These are phyloP conservation scores for Lutjanus erythropterus DNA, from an alignment of 2,113 vertebrate genomes.

Conservation along the genomic window DNA sequence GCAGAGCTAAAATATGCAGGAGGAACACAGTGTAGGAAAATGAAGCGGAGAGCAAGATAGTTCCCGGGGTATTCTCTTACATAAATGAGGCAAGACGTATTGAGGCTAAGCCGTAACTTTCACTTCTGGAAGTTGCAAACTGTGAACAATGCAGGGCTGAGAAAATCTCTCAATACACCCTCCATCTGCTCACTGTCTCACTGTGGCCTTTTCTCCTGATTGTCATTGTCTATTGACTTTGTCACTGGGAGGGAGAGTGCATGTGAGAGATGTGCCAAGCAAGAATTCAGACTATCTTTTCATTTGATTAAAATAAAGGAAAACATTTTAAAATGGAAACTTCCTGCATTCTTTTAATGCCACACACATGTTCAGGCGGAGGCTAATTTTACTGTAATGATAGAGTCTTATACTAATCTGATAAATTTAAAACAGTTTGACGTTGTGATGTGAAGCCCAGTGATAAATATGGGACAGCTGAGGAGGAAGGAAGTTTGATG, in stretches of 20 bases:
- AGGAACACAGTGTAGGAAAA: conserved; percentile 39
- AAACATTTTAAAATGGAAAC: too few relatives aligned
- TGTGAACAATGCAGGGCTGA: conserved; percentile 11
- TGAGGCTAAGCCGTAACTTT: conserved; percentile 59
- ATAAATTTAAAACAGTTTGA: too few relatives aligned
- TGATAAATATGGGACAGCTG: too few relatives aligned
- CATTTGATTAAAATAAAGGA: too few relatives aligned
- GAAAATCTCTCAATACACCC: neutral
- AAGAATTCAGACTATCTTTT: neutral
- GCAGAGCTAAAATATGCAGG: conserved; percentile 57
- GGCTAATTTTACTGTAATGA: neutral
- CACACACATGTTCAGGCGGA: neutral
- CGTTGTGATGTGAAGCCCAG: too few relatives aligned
- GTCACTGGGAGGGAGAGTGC: neutral
- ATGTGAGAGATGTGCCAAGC: neutral
- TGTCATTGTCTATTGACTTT: neutral
- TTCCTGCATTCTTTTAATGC: neutral
- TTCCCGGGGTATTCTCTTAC: conserved; percentile 44
- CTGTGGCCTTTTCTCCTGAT: neutral
- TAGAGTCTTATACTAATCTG: neutral
- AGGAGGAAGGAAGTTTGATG: too few relatives aligned
- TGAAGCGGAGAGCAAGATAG: conserved; percentile 25
- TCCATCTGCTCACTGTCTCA: neutral
- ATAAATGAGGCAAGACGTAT: conserved; percentile 64
- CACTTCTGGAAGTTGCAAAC: conserved; percentile 22